Evolutionary conservation across 92 coral and sea anemone genomes (phyloP).

Genomic region (Metridium senile): DNA sequence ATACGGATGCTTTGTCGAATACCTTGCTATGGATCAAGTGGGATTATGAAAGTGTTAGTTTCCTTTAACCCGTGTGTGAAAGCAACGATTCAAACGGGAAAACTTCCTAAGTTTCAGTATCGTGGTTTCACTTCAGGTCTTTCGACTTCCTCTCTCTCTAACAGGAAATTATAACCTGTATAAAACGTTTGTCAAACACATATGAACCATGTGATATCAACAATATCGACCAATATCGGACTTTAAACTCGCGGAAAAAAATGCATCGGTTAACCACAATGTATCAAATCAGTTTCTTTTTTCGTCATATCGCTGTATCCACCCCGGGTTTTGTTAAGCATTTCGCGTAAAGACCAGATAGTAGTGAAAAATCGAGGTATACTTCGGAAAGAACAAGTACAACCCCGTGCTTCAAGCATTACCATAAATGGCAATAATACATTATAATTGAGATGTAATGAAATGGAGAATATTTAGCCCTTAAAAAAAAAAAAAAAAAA

Average conservation of each 20-base stretch:
- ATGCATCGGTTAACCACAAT: not conserved
- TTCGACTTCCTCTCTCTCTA: constrained; percentile 25
- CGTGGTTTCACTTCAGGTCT: constrained; percentile 24
- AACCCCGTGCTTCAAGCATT: not conserved
- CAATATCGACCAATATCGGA: constrained; percentile 15
- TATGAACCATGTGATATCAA: not conserved
- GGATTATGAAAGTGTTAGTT: constrained; percentile 25
- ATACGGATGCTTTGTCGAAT: constrained; percentile 11
- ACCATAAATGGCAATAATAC: not conserved
- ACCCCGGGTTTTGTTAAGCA: no score
- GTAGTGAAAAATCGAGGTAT: no score
- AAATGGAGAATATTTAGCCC: not conserved
- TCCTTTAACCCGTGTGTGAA: constrained; percentile 27
- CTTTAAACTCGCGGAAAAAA: not conserved
- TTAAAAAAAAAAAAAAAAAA: no score
- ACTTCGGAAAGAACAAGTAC: not conserved
- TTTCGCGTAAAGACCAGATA: no score
- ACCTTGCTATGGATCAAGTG: constrained; percentile 12
- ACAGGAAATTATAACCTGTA: constrained; percentile 24
- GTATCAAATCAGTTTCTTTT: not conserved
- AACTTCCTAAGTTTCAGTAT: constrained; percentile 1
- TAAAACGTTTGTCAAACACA: not conserved
- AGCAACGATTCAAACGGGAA: constrained; percentile 29
- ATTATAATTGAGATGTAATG: not conserved
- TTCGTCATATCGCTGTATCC: not conserved